Percentiles rank a stretch among this genome's conserved stretches.
Evolutionary conservation across 2,888 invertebrate genomes (phyloP).

Genomic region (Cactoblastis cactorum): DNA sequence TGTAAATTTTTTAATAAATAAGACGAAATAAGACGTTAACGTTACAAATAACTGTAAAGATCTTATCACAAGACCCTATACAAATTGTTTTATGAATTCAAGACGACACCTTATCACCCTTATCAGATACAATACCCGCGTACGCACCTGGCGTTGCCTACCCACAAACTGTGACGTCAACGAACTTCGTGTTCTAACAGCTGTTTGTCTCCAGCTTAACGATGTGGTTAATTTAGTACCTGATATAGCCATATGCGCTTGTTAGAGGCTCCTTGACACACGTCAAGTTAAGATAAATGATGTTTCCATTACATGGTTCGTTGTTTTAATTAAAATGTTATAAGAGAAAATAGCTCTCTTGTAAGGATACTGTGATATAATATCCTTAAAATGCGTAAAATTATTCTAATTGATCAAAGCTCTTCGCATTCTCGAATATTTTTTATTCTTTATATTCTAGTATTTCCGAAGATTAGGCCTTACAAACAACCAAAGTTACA

Average conservation of each 20-base stretch:
- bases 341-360: too few relatives aligned
- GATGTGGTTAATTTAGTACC: constrained; percentile 6
- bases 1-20: too few relatives aligned
- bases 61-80: constrained; percentile 25
- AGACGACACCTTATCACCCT: constrained; percentile 18
- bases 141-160: constrained; percentile 11
- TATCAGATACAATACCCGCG: constrained; percentile 15
- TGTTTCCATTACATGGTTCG: background rate
- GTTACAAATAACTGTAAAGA: background rate
- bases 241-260: background rate
- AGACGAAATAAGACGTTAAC: background rate
- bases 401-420: background rate
- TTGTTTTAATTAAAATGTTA: background rate
- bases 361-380: background rate
- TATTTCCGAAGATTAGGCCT: too few relatives aligned
- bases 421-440: background rate
- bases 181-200: background rate
- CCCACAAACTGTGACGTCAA: constrained; percentile 6
- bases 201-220: constrained; percentile 2
- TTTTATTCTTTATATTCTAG: background rate
- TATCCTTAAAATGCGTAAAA: background rate
- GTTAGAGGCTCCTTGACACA: background rate
- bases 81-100: constrained; percentile 36
- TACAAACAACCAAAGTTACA: too few relatives aligned
- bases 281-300: constrained; percentile 1